Evolutionary conservation across 2,113 vertebrate genomes (phyloP).

Genomic region (Poecile atricapillus): DNA sequence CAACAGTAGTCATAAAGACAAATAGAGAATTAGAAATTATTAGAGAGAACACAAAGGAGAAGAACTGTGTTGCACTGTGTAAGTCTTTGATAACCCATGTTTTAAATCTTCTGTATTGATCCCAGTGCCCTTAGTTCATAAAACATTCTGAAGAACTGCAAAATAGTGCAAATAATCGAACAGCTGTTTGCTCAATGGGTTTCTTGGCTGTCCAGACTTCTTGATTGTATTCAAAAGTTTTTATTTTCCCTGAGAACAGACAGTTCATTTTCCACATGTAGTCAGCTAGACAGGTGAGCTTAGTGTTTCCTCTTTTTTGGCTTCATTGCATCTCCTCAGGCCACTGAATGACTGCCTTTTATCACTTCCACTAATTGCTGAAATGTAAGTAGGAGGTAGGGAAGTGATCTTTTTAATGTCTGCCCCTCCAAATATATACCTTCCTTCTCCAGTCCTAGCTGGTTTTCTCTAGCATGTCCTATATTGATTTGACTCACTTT

Average conservation of each 20-base stretch:
- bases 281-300: background rate
- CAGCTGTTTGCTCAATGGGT: background rate
- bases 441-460: background rate
- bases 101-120: background rate
- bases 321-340: background rate
- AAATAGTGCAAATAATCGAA: background rate
- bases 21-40: background rate
- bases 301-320: background rate
- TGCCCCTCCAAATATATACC: background rate
- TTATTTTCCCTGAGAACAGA: background rate
- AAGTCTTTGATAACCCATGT: background rate
- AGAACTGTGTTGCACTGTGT: background rate
- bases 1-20: background rate
- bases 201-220: background rate
- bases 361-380: background rate
- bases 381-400: background rate
- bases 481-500: background rate
- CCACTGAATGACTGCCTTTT: background rate
- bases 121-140: background rate
- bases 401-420: background rate
- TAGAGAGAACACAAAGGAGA: background rate
- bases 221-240: background rate
- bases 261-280: background rate
- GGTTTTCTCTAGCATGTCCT: background rate
- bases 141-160: background rate